Evolutionary conservation across 2,797 vertebrate species (phyloP).

Genomic region (Leptatherina wallacei): DNA sequence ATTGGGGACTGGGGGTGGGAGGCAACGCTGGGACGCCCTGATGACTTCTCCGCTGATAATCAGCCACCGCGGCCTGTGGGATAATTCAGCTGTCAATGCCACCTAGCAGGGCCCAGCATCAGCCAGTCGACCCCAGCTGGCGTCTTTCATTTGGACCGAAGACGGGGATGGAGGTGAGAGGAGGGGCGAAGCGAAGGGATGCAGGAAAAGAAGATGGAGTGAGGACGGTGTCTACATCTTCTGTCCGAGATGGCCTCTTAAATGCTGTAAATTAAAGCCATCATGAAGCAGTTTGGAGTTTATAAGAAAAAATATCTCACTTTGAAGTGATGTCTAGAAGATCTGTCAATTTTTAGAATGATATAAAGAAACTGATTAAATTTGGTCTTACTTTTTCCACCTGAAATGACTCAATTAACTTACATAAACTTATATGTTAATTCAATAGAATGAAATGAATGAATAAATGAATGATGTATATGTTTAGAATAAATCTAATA

Average conservation of each 20-base stretch:
- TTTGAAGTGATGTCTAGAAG: background rate
- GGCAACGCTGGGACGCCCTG: slow-evolving; percentile 72
- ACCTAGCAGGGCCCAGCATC: slow-evolving; percentile 90
- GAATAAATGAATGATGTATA: background rate
- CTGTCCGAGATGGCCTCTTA: slow-evolving; percentile 36
- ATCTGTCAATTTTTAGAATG: background rate
- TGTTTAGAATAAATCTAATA: background rate
- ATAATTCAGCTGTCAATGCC: slow-evolving; percentile 99
- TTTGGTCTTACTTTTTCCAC: background rate
- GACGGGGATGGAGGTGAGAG: slow-evolving; percentile 67
- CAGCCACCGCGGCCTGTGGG: slow-evolving; percentile 93
- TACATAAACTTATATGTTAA: background rate
- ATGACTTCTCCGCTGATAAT: slow-evolving; percentile 99
- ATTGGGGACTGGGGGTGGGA: slow-evolving; percentile 40
- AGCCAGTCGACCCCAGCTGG: slow-evolving; percentile 92
- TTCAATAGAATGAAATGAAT: background rate
- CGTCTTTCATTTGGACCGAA: slow-evolving; percentile 91
- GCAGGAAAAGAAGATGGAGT: slow-evolving; percentile 26
- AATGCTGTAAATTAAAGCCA: slow-evolving; percentile 50
- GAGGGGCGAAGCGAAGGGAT: slow-evolving; percentile 41
- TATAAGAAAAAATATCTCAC: slow-evolving; percentile 13
- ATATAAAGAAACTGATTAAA: background rate
- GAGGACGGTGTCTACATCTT: slow-evolving; percentile 48
- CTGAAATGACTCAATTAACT: too few species aligned
- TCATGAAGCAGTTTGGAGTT: slow-evolving; percentile 45